Conservation (phyloP, 2,888 invertebrate species). For the Lasioglossum leucozonium region DNA sequence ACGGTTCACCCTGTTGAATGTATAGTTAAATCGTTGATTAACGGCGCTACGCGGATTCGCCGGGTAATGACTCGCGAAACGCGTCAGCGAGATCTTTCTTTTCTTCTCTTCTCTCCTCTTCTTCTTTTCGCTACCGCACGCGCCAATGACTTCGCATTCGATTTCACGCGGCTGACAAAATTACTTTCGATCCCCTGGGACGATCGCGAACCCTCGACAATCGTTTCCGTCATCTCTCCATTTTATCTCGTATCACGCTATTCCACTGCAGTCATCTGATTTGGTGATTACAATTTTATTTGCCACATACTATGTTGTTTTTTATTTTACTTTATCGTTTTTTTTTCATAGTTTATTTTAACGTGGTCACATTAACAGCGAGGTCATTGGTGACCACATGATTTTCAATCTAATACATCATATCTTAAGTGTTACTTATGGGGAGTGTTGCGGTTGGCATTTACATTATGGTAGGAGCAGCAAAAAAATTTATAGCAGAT, state of each 20-base stretch:
- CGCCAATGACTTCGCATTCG: conserved; percentile 31
- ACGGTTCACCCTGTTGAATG: conserved; percentile 46
- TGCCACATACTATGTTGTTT: too few relatives aligned
- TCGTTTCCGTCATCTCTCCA: neutral
- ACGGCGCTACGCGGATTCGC: conserved; percentile 18
- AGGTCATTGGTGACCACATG: too few relatives aligned
- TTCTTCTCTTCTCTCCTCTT: conserved; percentile 33
- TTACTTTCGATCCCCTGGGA: conserved; percentile 28
- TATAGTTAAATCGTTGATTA: conserved; percentile 40
- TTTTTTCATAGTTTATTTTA: too few relatives aligned
- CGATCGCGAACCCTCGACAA: neutral
- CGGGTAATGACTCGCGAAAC: conserved; percentile 58
- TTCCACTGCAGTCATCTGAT: neutral
- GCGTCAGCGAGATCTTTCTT: conserved; percentile 47
- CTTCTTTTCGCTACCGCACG: conserved; percentile 5
- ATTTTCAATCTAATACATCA: too few relatives aligned
- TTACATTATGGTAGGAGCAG: too few relatives aligned
- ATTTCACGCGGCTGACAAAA: conserved; percentile 29
- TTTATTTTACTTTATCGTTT: too few relatives aligned
- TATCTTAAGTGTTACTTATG: too few relatives aligned
- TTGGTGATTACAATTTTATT: too few relatives aligned
- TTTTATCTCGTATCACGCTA: neutral
- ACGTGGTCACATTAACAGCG: too few relatives aligned
- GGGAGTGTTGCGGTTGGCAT: too few relatives aligned
- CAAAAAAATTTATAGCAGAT: too few relatives aligned